Evolutionary conservation across 2,797 vertebrate species (phyloP), one percentile per base, ranked within the genome.

Genomic region (Pipistrellus nathusii): DNA sequence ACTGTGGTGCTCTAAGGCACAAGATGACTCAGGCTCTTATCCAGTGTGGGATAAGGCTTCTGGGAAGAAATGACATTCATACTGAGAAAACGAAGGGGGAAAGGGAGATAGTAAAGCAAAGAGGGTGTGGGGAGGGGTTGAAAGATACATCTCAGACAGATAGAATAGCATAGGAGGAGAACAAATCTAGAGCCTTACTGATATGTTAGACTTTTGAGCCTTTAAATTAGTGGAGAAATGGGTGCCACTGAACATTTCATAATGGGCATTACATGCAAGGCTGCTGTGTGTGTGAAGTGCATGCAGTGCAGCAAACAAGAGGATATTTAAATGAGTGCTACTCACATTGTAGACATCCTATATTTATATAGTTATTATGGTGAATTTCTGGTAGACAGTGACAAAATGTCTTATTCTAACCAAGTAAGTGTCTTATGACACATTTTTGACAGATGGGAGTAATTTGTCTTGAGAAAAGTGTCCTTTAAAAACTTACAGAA

Each of bases 371-470:
- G 75, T 88, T 78, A 21, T 73, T 38, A 68, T 14, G 46, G 21
- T 80, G 27, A 72, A 51, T 80, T 96, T 90, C 57, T 72, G 32
- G 68, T 72, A 85, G 83, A 59, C 0, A 3, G 55, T 41, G 48
- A 85, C 62, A 68, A 62, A 75, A 72, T 38, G 3, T 53, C 38
- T 85, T 88, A 5, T 81, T 66, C 71, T 84, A 41, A 69, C 21
- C 73, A 89, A 55, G 46, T 48, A 59, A 66, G n/a, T 72, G 15
- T 21, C 30, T 85, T 86, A 48, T 15, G 30, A 85, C 44, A 48
- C 38, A 53, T 59, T 88, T 78, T 64, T 77, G 53, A 44, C 83
- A 94, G 77, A 55, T 64, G 15, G 5, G 55, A 94, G 18, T 72
- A 76, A 88, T 59, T 20, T n/a, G 6, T 75, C 32, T 81, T 48